These are phyloP conservation scores for Loripinus fragilis DNA, from an alignment of 2,888 invertebrate species.

Conservation along the genomic window DNA sequence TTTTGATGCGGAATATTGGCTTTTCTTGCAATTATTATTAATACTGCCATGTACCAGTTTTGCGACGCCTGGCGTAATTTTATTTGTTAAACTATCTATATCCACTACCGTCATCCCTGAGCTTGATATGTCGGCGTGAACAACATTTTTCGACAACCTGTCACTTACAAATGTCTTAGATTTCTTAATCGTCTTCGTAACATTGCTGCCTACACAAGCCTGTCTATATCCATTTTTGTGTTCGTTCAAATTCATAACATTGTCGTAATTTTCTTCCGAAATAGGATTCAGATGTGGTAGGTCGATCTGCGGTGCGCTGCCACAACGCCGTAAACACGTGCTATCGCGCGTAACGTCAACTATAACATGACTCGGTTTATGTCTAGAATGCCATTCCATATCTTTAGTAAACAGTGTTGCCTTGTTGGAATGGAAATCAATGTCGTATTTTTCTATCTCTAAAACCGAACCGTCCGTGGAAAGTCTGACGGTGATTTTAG, in stretches of 20 bases:
- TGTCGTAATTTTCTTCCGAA: neutral
- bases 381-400: slow-evolving; percentile 1
- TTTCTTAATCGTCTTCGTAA: neutral
- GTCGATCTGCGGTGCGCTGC: neutral
- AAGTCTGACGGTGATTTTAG: slow-evolving; percentile 68
- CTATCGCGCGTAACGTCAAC: neutral
- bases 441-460: slow-evolving; percentile 69
- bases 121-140: too few relatives aligned
- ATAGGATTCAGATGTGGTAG: neutral
- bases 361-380: neutral
- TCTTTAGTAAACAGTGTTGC: neutral
- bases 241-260: neutral
- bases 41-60: too few relatives aligned
- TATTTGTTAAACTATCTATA: too few relatives aligned
- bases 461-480: slow-evolving; percentile 71
- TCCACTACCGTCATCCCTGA: too few relatives aligned
- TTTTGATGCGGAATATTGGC: neutral
- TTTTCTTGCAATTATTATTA: too few relatives aligned
- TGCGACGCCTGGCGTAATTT: too few relatives aligned
- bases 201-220: too few relatives aligned
- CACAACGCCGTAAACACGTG: neutral
- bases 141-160: too few relatives aligned
- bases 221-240: neutral
- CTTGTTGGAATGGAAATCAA: slow-evolving; percentile 32
- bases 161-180: neutral